Base-by-base conservation (phyloP, 1,140 invertebrate genomes). In the Phortica variegata region DNA sequence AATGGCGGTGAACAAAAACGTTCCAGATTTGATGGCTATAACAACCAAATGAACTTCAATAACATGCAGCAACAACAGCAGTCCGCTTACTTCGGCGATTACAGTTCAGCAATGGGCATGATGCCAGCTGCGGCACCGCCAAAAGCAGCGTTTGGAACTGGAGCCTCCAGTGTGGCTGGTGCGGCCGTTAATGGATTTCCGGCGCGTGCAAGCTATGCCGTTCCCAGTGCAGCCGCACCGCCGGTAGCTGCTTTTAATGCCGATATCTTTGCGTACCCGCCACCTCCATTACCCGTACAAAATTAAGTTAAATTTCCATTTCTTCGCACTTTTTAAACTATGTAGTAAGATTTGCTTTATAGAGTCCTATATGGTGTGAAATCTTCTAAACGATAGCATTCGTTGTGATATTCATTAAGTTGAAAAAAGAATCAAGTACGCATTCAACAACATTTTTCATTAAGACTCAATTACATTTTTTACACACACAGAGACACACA, bases 251-350 rank as follows among this genome's bases (percentile, higher is more conserved):
- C 56, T 15, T 54, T 59, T 32, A 26, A 56, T 2, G 51, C 54
- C 16, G 57, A 60, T 37, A 62, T 68, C 40, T 69, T 54, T 49
- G 65, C 65, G 17, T 69, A 69, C 41, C 72, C 69, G 33, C 72
- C 72, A 46, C 72, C 72, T 15, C 72, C 72, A 49, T 59, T 75
- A 54, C 72, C 72, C 41, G 72, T 71, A 52, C 65, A 75, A 50
- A 75, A 75, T 47, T 75, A 73, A 68, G 63, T 19, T 8, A 12
- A 63, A 49, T 66, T 68, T 63, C 56, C 51, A 62, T 55, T 48
- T 31, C 34, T 47, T 42, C 21, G 26, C 44, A 60, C 15, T n/a
- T n/a, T n/a, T n/a, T n/a, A n/a, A n/a, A n/a, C 56, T 60, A 54
- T 66, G 57, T 66, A 66, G 68, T 66, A 66, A 68, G 62, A 63